These are phyloP conservation scores for Gambusia affinis DNA, from an alignment of 2,113 vertebrate species.

Conservation along the genomic window DNA sequence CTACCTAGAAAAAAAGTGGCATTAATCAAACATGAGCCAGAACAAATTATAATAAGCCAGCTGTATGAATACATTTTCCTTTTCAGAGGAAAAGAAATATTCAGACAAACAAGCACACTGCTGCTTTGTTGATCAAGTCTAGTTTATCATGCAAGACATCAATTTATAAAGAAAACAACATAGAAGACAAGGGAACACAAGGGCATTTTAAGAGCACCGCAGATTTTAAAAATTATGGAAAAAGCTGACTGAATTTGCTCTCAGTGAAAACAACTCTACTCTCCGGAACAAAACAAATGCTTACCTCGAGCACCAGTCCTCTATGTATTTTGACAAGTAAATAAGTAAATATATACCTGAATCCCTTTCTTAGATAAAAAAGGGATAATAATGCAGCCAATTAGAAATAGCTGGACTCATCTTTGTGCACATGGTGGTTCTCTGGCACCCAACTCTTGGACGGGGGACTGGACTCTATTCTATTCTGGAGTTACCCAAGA, in stretches of 20 bases:
- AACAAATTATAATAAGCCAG: conserved; percentile 74
- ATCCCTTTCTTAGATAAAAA: conserved; percentile 42
- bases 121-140: conserved; percentile 59
- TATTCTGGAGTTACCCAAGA: no score
- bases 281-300: conserved; percentile 30
- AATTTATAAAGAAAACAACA: conserved; percentile 43
- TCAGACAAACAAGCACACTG: conserved; percentile 47
- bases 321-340: conserved; percentile 40
- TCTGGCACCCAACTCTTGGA: no score
- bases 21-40: conserved; percentile 74
- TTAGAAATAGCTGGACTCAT: no score
- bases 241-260: conserved; percentile 55
- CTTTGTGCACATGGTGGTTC: no score
- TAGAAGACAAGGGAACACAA: conserved; percentile 53
- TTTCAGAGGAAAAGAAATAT: conserved; percentile 54
- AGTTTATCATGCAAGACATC: conserved; percentile 56
- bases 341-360: conserved; percentile 50
- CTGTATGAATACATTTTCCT: conserved; percentile 60
- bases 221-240: conserved; percentile 53
- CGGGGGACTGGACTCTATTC: no score
- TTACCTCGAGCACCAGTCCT: conserved; percentile 37
- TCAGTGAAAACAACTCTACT: conserved; percentile 40
- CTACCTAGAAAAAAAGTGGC: conserved; percentile 63
- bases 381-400: conserved; percentile 32
- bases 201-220: conserved; percentile 54